Conservation (phyloP, 2,113 vertebrate genomes). For the Clarias magur region DNA sequence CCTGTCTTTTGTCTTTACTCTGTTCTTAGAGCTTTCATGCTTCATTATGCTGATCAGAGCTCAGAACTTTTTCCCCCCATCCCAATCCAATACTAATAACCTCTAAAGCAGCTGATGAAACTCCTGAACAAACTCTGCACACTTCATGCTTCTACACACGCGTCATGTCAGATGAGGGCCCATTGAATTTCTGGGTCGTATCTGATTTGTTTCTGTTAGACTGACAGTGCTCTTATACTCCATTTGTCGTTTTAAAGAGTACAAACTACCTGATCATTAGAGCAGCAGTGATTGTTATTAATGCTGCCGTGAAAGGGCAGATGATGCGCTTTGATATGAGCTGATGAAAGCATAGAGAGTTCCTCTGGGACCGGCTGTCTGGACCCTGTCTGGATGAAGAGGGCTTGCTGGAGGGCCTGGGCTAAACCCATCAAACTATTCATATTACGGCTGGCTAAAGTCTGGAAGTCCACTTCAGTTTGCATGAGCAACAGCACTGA, state of each 20-base stretch:
- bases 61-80: constrained; percentile 11
- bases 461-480: constrained; percentile 45
- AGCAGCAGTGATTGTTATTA: constrained; percentile 69
- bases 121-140: constrained; percentile 36
- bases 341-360: constrained; percentile 70
- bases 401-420: constrained; percentile 45
- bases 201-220: constrained; percentile 61
- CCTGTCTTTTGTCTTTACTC: constrained; percentile 20
- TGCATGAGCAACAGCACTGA: constrained; percentile 52
- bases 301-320: constrained; percentile 69
- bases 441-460: constrained; percentile 20
- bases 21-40: constrained; percentile 7
- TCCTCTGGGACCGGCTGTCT: constrained; percentile 63
- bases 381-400: constrained; percentile 57
- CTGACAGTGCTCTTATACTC: constrained; percentile 68
- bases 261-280: constrained; percentile 71
- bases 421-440: constrained; percentile 18
- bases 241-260: constrained; percentile 73
- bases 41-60: constrained; percentile 16
- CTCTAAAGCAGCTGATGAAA: constrained; percentile 49
- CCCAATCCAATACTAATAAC: constrained; percentile 17
- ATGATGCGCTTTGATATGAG: constrained; percentile 75
- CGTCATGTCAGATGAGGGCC: constrained; percentile 21
- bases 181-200: constrained; percentile 53
- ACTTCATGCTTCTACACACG: background rate